Percentiles rank a stretch among this genome's conserved stretches.
Evolutionary conservation across 1,140 invertebrate genomes (phyloP).

Genomic region (Diploscapter pachys): DNA sequence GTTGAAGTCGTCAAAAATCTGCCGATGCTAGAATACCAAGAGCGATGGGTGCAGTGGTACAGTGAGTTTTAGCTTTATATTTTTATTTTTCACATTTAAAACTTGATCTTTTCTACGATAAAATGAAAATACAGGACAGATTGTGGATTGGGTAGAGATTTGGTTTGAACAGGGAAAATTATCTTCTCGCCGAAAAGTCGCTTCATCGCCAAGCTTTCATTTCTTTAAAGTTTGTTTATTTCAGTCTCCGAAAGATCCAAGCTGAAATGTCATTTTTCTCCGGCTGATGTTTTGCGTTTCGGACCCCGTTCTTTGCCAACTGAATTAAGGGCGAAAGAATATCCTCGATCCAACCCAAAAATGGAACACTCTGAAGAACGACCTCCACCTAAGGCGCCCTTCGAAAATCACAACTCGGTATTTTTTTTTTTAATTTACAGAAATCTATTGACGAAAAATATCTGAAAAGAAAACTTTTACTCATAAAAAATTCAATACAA

Average conservation of each 20-base stretch:
- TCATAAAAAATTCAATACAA: no score
- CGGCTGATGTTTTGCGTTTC: slow-evolving; percentile 21
- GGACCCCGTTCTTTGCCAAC: slow-evolving; percentile 15
- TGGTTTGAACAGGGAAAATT: slow-evolving; percentile 1
- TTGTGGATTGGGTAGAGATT: not conserved
- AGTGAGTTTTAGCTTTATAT: slow-evolving; percentile 10
- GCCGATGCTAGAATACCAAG: slow-evolving; percentile 23
- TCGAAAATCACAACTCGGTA: not conserved
- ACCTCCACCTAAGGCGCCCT: not conserved
- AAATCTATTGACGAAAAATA: not conserved
- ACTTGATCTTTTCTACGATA: no score
- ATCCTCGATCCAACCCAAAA: not conserved
- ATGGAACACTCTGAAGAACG: not conserved
- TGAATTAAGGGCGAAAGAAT: slow-evolving; percentile 2
- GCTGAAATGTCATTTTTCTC: slow-evolving; percentile 18
- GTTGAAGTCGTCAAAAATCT: slow-evolving; percentile 85
- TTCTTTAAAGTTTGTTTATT: not conserved
- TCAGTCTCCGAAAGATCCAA: slow-evolving; percentile 17
- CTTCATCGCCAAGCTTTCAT: slow-evolving; percentile 5
- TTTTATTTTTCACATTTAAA: not conserved
- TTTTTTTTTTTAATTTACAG: not conserved
- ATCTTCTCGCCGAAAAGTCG: slow-evolving; percentile 16
- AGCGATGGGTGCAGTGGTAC: slow-evolving; percentile 21
- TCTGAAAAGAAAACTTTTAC: not conserved
- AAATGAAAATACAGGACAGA: no score